Evolutionary conservation across 2,888 invertebrate genomes (phyloP).

Genomic region (Arctia plantaginis): DNA sequence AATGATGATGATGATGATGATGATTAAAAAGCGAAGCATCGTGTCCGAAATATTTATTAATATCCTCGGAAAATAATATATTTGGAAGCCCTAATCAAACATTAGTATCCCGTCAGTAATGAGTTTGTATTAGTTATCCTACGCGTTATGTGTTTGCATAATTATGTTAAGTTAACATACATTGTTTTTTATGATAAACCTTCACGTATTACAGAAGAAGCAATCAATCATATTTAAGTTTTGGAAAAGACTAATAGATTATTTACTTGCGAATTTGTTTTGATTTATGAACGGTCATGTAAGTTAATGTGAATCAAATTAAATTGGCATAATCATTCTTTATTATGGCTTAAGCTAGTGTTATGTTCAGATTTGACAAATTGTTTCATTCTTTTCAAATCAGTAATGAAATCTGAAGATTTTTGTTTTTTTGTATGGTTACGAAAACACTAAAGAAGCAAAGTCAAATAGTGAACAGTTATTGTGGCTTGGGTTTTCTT

Average conservation of each 20-base stretch:
- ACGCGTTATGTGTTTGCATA: constrained; percentile 37
- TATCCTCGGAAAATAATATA: not conserved
- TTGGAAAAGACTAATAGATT: constrained; percentile 5
- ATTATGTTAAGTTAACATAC: constrained; percentile 24
- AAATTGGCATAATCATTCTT: constrained; percentile 1
- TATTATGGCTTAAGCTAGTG: not conserved
- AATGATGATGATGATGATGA: not conserved
- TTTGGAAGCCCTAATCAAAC: constrained; percentile 19
- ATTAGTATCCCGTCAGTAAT: constrained; percentile 46
- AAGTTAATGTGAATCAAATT: constrained; percentile 1
- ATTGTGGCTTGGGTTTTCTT: not conserved
- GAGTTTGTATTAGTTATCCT: constrained; percentile 47
- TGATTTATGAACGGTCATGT: not conserved
- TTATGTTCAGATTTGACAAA: not conserved
- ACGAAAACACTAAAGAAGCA: not conserved
- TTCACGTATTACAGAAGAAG: constrained; percentile 6
- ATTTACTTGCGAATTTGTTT: not conserved
- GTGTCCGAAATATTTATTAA: not conserved
- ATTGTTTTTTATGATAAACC: constrained; percentile 18
- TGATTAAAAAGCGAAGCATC: not conserved
- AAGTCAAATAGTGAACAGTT: not conserved
- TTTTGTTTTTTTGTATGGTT: not conserved
- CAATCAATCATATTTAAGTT: constrained; percentile 19
- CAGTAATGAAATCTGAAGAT: not conserved
- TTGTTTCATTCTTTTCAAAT: not conserved